These are phyloP conservation scores for Timema cristinae DNA, from an alignment of 2,888 invertebrate genomes.

Conservation along the genomic window DNA sequence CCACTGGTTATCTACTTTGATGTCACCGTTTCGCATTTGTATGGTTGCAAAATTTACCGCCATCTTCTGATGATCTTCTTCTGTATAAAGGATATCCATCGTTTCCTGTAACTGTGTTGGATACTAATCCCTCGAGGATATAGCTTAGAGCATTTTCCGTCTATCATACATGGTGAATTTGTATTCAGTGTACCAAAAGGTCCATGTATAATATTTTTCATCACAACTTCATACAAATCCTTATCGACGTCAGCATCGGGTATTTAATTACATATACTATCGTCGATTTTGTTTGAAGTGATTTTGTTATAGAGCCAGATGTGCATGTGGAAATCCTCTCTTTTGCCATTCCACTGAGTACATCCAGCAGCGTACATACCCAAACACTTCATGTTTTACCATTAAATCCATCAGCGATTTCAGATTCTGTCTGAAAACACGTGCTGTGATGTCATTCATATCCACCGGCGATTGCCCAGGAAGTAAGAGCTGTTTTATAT, in stretches of 20 bases:
- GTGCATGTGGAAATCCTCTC: slow-evolving; percentile 37
- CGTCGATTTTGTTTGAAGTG: slow-evolving; percentile 33
- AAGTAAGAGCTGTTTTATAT: neutral
- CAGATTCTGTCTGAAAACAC: slow-evolving; percentile 18
- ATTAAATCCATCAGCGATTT: slow-evolving; percentile 16
- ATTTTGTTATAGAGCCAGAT: slow-evolving; percentile 27
- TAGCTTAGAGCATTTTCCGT: slow-evolving; percentile 18
- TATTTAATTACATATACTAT: slow-evolving; percentile 35
- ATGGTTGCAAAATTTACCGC: too few relatives aligned
- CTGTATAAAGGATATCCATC: too few relatives aligned
- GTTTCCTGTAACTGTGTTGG: slow-evolving; percentile 17
- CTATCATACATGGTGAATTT: slow-evolving; percentile 22
- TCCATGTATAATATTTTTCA: slow-evolving; percentile 35
- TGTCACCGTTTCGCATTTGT: too few relatives aligned
- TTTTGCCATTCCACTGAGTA: slow-evolving; percentile 35
- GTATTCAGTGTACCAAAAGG: slow-evolving; percentile 33
- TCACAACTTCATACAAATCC: slow-evolving; percentile 31
- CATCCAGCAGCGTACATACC: slow-evolving; percentile 23
- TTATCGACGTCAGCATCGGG: slow-evolving; percentile 32
- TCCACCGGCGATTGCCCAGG: slow-evolving; percentile 5
- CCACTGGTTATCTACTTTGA: too few relatives aligned
- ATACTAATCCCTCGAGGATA: slow-evolving; percentile 18
- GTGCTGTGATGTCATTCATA: neutral
- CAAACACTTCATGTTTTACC: slow-evolving; percentile 20
- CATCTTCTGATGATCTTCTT: too few relatives aligned